Evolutionary conservation across 2,113 vertebrate genomes (phyloP).

Genomic region (Pteropus alecto): DNA sequence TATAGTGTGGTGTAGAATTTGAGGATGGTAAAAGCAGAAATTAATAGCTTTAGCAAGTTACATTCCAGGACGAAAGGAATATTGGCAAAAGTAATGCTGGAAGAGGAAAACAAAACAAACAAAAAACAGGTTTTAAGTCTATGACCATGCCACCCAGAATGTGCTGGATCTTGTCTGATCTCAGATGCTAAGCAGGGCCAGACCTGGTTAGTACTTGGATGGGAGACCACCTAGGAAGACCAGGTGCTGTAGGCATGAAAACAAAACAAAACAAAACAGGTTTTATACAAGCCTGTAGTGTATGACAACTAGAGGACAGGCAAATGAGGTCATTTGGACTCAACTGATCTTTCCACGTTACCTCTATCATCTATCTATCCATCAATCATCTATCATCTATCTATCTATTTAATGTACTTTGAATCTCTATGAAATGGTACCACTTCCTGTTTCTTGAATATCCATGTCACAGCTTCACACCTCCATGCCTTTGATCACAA

Average conservation of each 20-base stretch:
- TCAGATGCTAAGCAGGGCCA: too few relatives aligned
- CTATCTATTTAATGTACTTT: background rate
- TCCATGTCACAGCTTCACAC: background rate
- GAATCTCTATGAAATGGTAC: background rate
- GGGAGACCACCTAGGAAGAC: too few relatives aligned
- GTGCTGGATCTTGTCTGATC: too few relatives aligned
- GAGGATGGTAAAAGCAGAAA: background rate
- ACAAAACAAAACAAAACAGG: background rate
- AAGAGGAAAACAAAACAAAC: background rate
- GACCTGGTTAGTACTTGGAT: too few relatives aligned
- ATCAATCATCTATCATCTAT: too few relatives aligned
- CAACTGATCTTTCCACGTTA: background rate
- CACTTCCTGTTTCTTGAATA: background rate
- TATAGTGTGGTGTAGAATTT: background rate
- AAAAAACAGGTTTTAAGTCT: too few relatives aligned
- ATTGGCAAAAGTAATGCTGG: background rate
- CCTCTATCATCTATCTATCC: too few relatives aligned
- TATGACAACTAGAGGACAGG: background rate
- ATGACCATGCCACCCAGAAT: too few relatives aligned
- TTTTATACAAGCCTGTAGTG: background rate
- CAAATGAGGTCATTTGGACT: background rate
- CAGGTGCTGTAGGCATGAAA: too few relatives aligned
- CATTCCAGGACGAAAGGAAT: background rate
- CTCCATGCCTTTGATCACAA: background rate
- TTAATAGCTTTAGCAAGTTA: background rate